A percentile compares a stretch with the other conserved stretches of the same genome.
Evolutionary conservation across 2,888 invertebrate genomes (phyloP).

Genomic region (Tetragonisca angustula): DNA sequence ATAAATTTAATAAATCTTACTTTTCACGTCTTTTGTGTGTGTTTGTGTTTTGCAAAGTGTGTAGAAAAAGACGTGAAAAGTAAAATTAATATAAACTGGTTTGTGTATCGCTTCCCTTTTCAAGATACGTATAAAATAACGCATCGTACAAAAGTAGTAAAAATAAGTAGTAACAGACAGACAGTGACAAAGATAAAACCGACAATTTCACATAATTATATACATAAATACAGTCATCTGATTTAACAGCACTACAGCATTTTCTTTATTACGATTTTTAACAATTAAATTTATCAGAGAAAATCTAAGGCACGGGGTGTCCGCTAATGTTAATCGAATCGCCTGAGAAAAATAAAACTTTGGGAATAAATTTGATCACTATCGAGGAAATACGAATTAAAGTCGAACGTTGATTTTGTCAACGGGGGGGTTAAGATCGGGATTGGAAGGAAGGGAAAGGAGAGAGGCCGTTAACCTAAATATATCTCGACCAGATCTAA

Average conservation of each 20-base stretch:
- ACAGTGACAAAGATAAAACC: neutral
- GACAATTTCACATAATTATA: neutral
- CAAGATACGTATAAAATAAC: too few species aligned
- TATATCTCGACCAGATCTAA: conserved; percentile 57
- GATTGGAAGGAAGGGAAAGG: conserved; percentile 41
- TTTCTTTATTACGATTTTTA: neutral
- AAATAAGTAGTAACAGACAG: neutral
- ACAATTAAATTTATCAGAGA: neutral
- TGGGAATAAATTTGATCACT: neutral
- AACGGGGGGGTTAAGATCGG: neutral
- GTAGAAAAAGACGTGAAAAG: too few species aligned
- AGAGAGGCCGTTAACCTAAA: conserved; percentile 66
- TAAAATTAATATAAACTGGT: neutral
- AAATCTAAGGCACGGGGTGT: neutral
- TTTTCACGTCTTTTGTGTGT: too few species aligned
- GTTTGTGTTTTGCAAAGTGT: too few species aligned
- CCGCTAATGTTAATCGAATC: neutral
- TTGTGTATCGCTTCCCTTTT: too few species aligned
- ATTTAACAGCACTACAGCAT: neutral
- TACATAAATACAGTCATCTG: neutral
- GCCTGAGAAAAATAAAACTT: neutral
- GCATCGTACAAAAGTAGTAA: neutral
- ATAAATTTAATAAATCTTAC: too few species aligned
- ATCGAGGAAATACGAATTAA: neutral
- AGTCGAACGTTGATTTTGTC: neutral